A percentile compares a stretch with the other conserved stretches of the same genome.
phyloP scores from a whole-genome alignment of 2,888 invertebrate species.

The Amblyteles armatorius region DNA sequence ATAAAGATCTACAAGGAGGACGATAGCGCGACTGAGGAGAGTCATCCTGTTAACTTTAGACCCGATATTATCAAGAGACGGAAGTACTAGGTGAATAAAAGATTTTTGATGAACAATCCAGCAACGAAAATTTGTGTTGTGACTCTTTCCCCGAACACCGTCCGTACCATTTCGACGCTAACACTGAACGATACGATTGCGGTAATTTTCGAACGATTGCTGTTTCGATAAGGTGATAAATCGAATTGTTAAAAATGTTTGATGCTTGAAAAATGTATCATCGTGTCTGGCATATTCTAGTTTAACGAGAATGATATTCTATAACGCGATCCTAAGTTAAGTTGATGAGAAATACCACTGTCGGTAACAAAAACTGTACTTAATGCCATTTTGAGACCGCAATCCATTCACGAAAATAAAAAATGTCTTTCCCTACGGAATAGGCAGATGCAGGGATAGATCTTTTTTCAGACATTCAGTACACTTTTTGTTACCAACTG shows the following conservation, averaged over 20 bases:
- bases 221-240: too few species aligned
- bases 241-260: too few species aligned
- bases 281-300: not conserved
- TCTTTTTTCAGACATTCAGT: not conserved
- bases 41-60: slow-evolving; percentile 98
- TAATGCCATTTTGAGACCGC: not conserved
- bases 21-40: slow-evolving; percentile 97
- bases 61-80: slow-evolving; percentile 97
- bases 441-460: not conserved
- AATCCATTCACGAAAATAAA: not conserved
- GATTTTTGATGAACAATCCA: not conserved
- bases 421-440: not conserved
- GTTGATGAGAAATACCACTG: not conserved
- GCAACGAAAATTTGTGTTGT: not conserved
- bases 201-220: too few species aligned
- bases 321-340: not conserved
- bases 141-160: not conserved
- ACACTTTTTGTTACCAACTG: not conserved
- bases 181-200: too few species aligned
- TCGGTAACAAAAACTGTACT: not conserved
- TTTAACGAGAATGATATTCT: not conserved
- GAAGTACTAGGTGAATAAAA: slow-evolving; percentile 88
- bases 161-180: not conserved
- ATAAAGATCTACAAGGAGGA: slow-evolving; percentile 99
- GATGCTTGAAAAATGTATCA: not conserved